phyloP scores from a whole-genome alignment of 2,797 vertebrate genomes.

The Pseudomugil gertrudae region DNA sequence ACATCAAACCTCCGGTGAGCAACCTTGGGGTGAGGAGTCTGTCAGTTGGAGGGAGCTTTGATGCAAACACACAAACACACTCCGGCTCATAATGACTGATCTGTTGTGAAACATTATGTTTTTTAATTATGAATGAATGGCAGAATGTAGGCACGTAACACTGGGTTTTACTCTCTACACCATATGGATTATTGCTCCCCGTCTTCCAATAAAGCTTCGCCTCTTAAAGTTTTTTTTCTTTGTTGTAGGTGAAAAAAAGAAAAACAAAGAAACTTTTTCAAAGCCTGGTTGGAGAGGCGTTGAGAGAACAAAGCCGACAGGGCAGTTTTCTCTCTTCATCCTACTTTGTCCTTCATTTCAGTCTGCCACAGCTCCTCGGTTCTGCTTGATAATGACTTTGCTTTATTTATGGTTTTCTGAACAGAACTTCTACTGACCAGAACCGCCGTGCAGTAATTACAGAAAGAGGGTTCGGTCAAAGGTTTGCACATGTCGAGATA shows the following conservation, averaged over 20 bases:
- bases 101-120: constrained; percentile 12
- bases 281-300: constrained; percentile 39
- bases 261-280: constrained; percentile 48
- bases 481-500: constrained; percentile 30
- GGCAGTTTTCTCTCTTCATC: constrained; percentile 38
- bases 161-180: constrained; percentile 25
- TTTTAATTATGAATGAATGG: constrained; percentile 25
- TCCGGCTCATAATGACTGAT: constrained; percentile 9
- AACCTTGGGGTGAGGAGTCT: constrained; percentile 42
- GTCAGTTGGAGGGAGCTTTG: constrained; percentile 51
- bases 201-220: constrained; percentile 49
- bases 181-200: constrained; percentile 44
- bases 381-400: constrained; percentile 61
- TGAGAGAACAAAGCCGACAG: constrained; percentile 55
- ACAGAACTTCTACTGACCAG: constrained; percentile 48
- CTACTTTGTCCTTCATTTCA: constrained; percentile 62
- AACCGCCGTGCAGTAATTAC: constrained; percentile 45
- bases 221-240: constrained; percentile 49
- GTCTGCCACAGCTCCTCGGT: constrained; percentile 47
- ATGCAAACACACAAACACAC: constrained; percentile 28
- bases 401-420: constrained; percentile 58
- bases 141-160: not conserved
- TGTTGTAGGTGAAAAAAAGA: constrained; percentile 42
- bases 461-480: constrained; percentile 27
- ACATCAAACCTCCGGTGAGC: constrained; percentile 62